Evolutionary conservation across 2,797 vertebrate genomes (phyloP).

Genomic region (Bradypodion ventrale): DNA sequence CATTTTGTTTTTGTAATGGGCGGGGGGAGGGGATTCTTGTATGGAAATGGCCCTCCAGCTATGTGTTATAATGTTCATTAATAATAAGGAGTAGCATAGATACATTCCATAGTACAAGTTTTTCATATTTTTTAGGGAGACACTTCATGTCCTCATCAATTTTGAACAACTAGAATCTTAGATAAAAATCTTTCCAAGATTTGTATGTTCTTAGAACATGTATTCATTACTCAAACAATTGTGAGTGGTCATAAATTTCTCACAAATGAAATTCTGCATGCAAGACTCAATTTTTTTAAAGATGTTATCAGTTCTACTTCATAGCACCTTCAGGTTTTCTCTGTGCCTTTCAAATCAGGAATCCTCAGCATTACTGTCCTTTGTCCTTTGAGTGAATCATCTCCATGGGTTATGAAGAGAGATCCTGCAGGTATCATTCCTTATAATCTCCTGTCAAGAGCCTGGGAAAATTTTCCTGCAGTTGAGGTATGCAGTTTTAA

Average conservation of each 20-base stretch:
- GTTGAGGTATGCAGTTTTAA: slow-evolving; percentile 77
- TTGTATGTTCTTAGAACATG: background rate
- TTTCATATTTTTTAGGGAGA: background rate
- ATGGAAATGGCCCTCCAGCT: background rate
- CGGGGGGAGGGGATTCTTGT: background rate
- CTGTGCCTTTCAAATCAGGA: slow-evolving; percentile 72
- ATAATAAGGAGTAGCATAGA: too few species aligned
- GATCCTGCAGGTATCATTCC: slow-evolving; percentile 82
- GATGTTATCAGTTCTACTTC: background rate
- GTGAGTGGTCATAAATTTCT: background rate
- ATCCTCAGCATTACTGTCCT: slow-evolving; percentile 83
- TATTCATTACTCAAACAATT: background rate
- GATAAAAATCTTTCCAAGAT: too few species aligned
- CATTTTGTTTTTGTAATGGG: background rate
- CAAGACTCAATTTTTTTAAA: background rate
- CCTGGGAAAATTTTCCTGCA: slow-evolving; percentile 76
- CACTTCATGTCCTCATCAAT: too few species aligned
- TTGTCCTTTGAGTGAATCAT: slow-evolving; percentile 78
- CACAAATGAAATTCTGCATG: background rate
- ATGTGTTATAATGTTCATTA: background rate
- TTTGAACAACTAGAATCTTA: background rate
- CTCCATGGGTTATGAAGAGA: slow-evolving; percentile 83
- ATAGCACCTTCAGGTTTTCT: background rate
- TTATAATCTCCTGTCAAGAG: slow-evolving; percentile 79
- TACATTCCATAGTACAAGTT: background rate